A percentile compares a stretch with the other conserved stretches of the same genome.
These are phyloP conservation scores for Scrobipalpa atriplicella DNA, from an alignment of 2,888 invertebrate genomes.

Conservation along the genomic window DNA sequence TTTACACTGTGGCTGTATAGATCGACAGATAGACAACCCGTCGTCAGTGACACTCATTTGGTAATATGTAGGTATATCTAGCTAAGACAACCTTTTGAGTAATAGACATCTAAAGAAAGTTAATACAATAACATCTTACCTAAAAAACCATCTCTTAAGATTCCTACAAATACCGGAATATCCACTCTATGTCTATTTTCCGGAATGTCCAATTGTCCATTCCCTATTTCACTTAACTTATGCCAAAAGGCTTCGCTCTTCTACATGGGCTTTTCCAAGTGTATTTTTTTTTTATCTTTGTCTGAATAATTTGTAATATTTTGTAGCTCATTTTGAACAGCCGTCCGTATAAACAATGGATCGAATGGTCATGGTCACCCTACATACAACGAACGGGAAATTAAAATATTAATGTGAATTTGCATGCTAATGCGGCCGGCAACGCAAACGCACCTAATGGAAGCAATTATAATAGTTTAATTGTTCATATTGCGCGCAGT, in stretches of 20 bases:
- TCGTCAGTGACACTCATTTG: conserved; percentile 12
- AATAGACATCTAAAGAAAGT: too few relatives aligned
- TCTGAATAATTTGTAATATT: not conserved
- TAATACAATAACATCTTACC: too few relatives aligned
- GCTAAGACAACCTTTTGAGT: too few relatives aligned
- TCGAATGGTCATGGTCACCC: conserved; percentile 31
- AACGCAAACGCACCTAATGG: conserved; percentile 65
- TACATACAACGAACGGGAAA: conserved; percentile 46
- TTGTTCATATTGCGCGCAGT: conserved; percentile 61
- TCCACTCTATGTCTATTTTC: too few relatives aligned
- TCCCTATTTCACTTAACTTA: not conserved
- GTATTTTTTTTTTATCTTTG: too few relatives aligned
- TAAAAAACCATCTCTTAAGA: too few relatives aligned
- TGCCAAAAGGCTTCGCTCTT: too few relatives aligned
- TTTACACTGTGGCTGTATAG: conserved; percentile 17
- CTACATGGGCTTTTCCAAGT: too few relatives aligned
- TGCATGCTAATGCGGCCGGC: conserved; percentile 65
- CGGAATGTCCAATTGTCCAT: too few relatives aligned
- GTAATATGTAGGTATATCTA: too few relatives aligned
- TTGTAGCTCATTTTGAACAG: not conserved
- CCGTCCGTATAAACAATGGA: conserved; percentile 5
- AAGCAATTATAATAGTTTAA: conserved; percentile 64
- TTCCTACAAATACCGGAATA: too few relatives aligned
- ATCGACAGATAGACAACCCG: conserved; percentile 11
- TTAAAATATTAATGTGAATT: conserved; percentile 63